phyloP scores from a whole-genome alignment of 1,140 invertebrate genomes.

The Drosophila grimshawi region DNA sequence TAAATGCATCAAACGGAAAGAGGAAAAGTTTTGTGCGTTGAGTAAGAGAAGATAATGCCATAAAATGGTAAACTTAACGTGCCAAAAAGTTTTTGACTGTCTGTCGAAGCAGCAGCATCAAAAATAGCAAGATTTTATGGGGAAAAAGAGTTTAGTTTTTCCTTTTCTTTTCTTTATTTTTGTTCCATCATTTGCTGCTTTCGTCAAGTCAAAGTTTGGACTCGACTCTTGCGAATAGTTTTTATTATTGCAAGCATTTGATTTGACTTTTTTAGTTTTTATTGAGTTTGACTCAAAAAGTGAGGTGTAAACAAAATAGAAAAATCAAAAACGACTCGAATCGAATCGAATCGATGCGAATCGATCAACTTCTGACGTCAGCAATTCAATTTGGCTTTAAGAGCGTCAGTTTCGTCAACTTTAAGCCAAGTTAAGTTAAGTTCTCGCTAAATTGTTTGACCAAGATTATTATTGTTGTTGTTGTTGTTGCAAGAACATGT shows the following conservation, averaged over 20 bases:
- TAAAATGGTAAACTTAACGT: constrained; percentile 59
- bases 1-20: constrained; percentile 42
- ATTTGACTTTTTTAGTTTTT: constrained; percentile 37
- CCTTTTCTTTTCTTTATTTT: background rate
- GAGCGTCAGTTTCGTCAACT: constrained; percentile 12
- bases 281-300: constrained; percentile 10
- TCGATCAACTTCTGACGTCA: constrained; percentile 39
- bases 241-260: constrained; percentile 4
- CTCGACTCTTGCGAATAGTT: too few relatives aligned
- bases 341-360: constrained; percentile 8
- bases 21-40: constrained; percentile 6
- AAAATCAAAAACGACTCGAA: background rate
- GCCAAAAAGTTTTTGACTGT: constrained; percentile 32
- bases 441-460: constrained; percentile 27
- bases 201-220: too few relatives aligned
- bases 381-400: constrained; percentile 27
- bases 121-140: constrained; percentile 46
- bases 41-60: constrained; percentile 37
- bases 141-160: background rate
- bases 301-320: constrained; percentile 24
- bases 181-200: too few relatives aligned
- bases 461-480: constrained; percentile 14
- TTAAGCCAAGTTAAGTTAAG: constrained; percentile 18
- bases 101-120: background rate
- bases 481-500: too few relatives aligned